Percentiles rank a stretch among this genome's conserved stretches.
Conservation (phyloP, 2,888 invertebrate species). For the Diarsia brunnea region DNA sequence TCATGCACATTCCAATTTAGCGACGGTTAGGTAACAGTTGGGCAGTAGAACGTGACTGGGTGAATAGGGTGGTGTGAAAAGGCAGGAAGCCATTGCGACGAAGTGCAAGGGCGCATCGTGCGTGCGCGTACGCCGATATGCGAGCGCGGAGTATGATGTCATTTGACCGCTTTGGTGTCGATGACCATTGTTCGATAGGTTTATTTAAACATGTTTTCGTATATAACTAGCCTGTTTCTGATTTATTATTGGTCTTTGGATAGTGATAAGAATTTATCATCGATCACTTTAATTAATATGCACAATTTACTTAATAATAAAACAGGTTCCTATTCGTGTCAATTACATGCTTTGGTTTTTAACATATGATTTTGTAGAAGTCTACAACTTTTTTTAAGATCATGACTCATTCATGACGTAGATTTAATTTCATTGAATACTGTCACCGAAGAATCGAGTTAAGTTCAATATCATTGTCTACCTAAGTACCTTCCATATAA, state of each 20-base stretch:
- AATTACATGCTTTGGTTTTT: not conserved
- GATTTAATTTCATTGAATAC: not conserved
- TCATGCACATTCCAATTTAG: conserved; percentile 72
- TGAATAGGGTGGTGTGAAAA: conserved; percentile 82
- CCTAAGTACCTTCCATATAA: not conserved
- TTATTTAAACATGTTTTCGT: conserved; percentile 45
- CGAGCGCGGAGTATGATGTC: conserved; percentile 63
- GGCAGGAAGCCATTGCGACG: conserved; percentile 79
- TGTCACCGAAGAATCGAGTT: conserved; percentile 8
- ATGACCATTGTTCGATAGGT: conserved; percentile 57
- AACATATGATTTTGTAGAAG: conserved; percentile 16
- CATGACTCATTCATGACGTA: conserved; percentile 12
- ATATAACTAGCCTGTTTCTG: conserved; percentile 33
- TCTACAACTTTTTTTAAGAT: not conserved
- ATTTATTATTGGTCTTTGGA: conserved; percentile 18
- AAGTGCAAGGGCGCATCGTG: conserved; percentile 82
- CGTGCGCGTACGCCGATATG: conserved; percentile 58
- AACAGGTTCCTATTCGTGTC: not conserved
- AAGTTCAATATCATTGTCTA: not conserved
- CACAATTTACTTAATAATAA: not conserved
- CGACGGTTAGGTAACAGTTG: conserved; percentile 73
- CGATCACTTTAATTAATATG: not conserved
- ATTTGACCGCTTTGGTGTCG: conserved; percentile 62
- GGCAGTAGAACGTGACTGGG: conserved; percentile 79
- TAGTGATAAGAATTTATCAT: conserved; percentile 20